Evolutionary conservation across 2,797 vertebrate species (phyloP).

Genomic region (Gymnopithys bicolor): DNA sequence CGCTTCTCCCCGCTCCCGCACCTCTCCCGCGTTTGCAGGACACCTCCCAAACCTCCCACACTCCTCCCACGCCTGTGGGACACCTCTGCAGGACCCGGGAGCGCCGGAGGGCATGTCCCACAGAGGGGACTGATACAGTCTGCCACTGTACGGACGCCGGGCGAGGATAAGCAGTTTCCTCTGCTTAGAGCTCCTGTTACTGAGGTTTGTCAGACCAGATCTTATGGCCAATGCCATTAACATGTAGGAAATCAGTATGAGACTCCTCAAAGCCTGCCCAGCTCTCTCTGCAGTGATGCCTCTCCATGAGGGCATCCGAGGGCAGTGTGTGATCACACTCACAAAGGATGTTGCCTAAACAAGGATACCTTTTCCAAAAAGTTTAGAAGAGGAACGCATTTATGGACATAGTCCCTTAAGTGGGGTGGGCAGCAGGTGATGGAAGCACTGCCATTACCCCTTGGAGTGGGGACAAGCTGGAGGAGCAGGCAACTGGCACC

Average conservation of each 20-base stretch:
- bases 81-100: neutral
- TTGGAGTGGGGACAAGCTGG: rapidly evolving
- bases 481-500: rapidly evolving
- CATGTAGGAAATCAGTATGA: neutral
- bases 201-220: neutral
- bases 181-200: neutral
- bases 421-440: rapidly evolving
- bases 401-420: neutral
- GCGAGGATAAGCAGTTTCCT: neutral
- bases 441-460: neutral
- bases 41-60: neutral
- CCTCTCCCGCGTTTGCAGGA: neutral
- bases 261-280: too few species aligned
- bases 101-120: rapidly evolving
- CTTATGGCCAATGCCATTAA: neutral
- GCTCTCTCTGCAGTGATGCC: neutral
- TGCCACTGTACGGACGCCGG: rapidly evolving
- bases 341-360: too few species aligned
- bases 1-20: neutral
- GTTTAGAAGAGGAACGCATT: neutral
- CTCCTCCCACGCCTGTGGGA: neutral
- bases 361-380: neutral
- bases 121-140: rapidly evolving
- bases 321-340: rapidly evolving
- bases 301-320: neutral